Conservation (phyloP, 2,797 vertebrate genomes). For the Iguana delicatissima region DNA sequence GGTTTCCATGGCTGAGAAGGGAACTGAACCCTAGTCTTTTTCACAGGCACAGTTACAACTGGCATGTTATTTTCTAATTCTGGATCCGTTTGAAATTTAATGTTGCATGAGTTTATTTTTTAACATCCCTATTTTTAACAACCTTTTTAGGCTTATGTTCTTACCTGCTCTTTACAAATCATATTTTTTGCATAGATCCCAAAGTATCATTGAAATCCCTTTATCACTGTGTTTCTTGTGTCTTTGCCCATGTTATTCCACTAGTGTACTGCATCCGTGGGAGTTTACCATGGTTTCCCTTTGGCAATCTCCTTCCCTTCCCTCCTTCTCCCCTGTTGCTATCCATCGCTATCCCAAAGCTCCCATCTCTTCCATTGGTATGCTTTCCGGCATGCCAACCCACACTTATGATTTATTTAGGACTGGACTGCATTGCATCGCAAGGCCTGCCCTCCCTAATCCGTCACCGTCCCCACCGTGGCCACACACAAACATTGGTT, state of each 20-base stretch:
- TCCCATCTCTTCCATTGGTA: slow-evolving; percentile 62
- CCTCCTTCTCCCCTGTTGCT: slow-evolving; percentile 26
- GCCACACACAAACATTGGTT: slow-evolving; percentile 81
- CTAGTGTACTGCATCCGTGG: background rate
- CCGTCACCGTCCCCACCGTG: slow-evolving; percentile 72
- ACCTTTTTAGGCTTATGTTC: too few species aligned
- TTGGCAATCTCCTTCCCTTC: background rate
- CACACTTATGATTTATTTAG: slow-evolving; percentile 83
- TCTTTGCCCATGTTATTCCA: background rate
- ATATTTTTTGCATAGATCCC: too few species aligned
- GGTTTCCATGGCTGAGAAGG: too few species aligned
- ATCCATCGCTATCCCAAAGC: slow-evolving; percentile 24
- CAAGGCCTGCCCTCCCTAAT: slow-evolving; percentile 81
- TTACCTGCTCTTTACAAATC: too few species aligned
- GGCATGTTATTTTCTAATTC: too few species aligned
- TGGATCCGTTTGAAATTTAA: too few species aligned
- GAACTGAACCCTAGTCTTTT: too few species aligned
- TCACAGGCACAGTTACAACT: too few species aligned
- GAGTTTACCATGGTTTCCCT: too few species aligned
- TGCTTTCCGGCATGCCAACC: slow-evolving; percentile 67
- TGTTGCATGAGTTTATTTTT: too few species aligned
- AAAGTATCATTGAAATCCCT: too few species aligned
- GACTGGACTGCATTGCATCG: slow-evolving; percentile 77
- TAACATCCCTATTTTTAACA: too few species aligned
- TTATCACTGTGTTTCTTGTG: background rate